Base-by-base conservation (phyloP, 2,888 invertebrate species). In the Achlya flavicornis region DNA sequence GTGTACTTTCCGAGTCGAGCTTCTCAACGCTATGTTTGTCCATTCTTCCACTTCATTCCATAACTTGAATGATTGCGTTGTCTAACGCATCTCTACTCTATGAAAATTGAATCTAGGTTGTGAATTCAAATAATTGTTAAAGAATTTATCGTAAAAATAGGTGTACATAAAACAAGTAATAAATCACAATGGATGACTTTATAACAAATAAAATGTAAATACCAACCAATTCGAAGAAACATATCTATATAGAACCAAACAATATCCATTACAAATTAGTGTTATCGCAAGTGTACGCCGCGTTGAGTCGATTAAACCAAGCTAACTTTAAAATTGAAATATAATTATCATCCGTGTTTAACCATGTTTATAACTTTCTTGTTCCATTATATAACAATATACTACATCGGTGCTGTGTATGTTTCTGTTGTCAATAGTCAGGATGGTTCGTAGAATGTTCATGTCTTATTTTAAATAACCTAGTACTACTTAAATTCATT, bases 261-360 rank as follows among this genome's bases (percentile, higher is more conserved):
- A 43, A 14, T 48, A 16, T 48, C 19, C 53, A 53, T 53, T 19
- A 58, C 26, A 41, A 19, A 60, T 59, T 60, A 60, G 60, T 60
- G 11, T 60, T 41, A 60, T 60, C 60, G 26, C 26, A 19, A 60
- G 60, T 60, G 38, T 43, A 60, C 60, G 41, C 41, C 19, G 26
- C 10, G 41, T 53, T 53, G 53, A 3, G 53, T 53, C 53, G 53
- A 41, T 41, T 10, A 38, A 10, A 10, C 38, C 38, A 38, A 38
- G 8, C 10, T 38, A 10, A 35, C 35, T 8, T 38, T 38, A 38
- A 38, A 16, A 48, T 48, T 53, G 19, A 46, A 46, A n/a, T 46
- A 46, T 6, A 0, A n/a, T n/a, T n/a, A 19, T 10, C 2, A 53
- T 19, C n/a, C 53, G n/a, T 19, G 10, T 10, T 41, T 41, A 53